Evolutionary conservation across 2,888 invertebrate genomes (phyloP), one percentile per base, ranked within the genome.

Genomic region (Fissipunctia ypsillon): DNA sequence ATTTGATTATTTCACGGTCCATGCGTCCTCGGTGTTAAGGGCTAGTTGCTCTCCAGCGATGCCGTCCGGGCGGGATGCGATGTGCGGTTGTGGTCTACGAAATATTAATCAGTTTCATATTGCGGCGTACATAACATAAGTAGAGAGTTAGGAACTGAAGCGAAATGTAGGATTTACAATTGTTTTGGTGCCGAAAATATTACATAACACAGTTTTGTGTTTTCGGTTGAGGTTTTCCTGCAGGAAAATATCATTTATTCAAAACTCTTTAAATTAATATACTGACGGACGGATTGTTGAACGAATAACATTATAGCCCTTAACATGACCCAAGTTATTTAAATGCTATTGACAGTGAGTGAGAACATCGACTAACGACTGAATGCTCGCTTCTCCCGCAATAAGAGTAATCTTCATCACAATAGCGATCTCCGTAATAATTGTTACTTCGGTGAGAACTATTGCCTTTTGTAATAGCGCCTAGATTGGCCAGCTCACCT

Each of bases 1-100:
- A 59, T 73, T 75, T 54, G 71, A 67, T 78, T 76, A 85, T 84
- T 82, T 85, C 84, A 85, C 85, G 85, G 74, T 84, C 71, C 54
- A 10, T 63, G 82, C 67, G 38, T 65, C 69, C 48, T 28, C 52
- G 41, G 57, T 59, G 59, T 64, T 63, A 74, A 69, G 80, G 65
- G 48, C 76, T 41, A 56, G 50, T 14, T 31, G 38, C 70, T 66
- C 56, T 68, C 22, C 12, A 3, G n/a, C 41, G 57, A 5, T 10
- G 67, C 4, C 2, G 16, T 7, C n/a, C 28, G 6, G 28, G 14
- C 14, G 22, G 28, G 16, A 38, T 31, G 54, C 31, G 22, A 19
- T 35, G 14, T 12, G 54, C 22, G 19, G 35, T 3, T 35, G 56
- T 69, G 63, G 12, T 25, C 19, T 12, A 25, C 10, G 3, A 61